These are phyloP conservation scores for Nemotelus pantherinus DNA, from an alignment of 2,888 invertebrate genomes.

Conservation along the genomic window DNA sequence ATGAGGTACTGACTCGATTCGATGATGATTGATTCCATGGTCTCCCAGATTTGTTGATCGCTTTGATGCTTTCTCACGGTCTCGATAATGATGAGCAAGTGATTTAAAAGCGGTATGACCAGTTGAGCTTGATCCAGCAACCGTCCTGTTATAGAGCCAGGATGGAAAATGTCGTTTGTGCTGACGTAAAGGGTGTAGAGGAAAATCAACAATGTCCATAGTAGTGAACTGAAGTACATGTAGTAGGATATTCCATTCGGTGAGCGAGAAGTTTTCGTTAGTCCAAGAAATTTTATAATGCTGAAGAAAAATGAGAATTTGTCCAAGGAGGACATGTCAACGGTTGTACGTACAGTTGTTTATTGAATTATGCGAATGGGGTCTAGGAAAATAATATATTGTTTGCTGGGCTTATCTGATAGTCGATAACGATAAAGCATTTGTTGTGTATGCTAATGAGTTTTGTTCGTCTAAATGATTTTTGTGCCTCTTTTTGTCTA, in stretches of 20 bases:
- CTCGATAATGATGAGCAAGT: constrained; percentile 31
- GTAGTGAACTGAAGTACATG: not conserved
- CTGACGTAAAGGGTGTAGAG: not conserved
- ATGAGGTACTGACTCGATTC: not conserved
- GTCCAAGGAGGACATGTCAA: constrained; percentile 3
- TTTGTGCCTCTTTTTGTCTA: too few relatives aligned
- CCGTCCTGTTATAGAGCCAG: constrained; percentile 14
- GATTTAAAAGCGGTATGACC: constrained; percentile 34
- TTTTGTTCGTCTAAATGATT: too few relatives aligned
- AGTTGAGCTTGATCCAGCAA: constrained; percentile 34
- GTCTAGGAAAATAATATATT: too few relatives aligned
- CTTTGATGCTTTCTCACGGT: not conserved
- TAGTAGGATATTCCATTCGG: not conserved
- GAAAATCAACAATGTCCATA: not conserved
- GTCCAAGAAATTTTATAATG: constrained; percentile 10
- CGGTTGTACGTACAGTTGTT: too few relatives aligned
- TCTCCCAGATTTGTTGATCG: constrained; percentile 25
- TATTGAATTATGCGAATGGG: too few relatives aligned
- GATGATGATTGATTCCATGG: constrained; percentile 7
- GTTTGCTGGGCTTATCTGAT: too few relatives aligned
- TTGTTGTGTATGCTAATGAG: too few relatives aligned
- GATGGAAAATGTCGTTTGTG: constrained; percentile 21
- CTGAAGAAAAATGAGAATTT: constrained; percentile 1
- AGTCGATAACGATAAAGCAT: too few relatives aligned
- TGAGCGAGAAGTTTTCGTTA: not conserved